Evolutionary conservation across 2,888 invertebrate genomes (phyloP).

Genomic region (Tiliacea aurago): DNA sequence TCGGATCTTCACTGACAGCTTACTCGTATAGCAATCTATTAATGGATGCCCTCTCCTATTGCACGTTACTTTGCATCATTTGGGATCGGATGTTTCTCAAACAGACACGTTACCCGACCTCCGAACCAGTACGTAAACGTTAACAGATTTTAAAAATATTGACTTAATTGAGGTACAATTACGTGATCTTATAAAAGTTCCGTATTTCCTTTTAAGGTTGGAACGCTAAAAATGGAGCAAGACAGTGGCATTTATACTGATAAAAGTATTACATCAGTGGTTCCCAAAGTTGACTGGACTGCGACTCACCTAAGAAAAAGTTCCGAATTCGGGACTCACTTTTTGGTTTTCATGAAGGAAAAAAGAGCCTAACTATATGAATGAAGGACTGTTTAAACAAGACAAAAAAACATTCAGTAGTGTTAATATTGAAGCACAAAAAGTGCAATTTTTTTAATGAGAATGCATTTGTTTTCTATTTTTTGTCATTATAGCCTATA

Average conservation of each 20-base stretch:
- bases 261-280: not conserved
- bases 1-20: not conserved
- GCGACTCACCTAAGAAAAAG: no score
- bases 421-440: no score
- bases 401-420: no score
- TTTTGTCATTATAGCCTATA: no score
- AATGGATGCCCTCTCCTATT: not conserved
- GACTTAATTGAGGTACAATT: not conserved
- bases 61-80: no score
- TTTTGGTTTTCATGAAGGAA: no score
- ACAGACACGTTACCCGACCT: not conserved
- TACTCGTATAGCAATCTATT: not conserved
- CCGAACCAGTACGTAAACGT: not conserved
- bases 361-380: no score
- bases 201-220: not conserved
- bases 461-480: no score
- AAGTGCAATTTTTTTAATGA: no score
- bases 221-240: not conserved
- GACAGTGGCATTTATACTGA: not conserved
- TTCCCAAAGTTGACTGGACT: no score
- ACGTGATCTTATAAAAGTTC: not conserved
- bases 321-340: no score
- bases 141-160: not conserved
- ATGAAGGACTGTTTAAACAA: no score
- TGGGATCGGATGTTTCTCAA: not conserved